Conservation (phyloP, 2,113 vertebrate genomes). For the Pseudopodoces humilis region DNA sequence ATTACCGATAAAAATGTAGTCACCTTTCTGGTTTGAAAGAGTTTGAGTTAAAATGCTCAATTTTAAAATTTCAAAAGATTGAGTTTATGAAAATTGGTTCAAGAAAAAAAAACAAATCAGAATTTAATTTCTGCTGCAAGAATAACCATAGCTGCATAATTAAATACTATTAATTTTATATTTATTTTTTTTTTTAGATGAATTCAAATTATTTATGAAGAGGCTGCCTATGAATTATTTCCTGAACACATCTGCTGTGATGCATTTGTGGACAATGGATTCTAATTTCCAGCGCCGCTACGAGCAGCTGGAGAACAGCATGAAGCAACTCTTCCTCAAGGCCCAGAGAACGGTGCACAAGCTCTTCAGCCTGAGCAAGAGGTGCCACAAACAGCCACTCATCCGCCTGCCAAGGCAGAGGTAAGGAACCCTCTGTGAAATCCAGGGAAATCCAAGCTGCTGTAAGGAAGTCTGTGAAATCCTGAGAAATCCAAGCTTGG, state of each 20-base stretch:
- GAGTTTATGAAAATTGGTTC: not conserved
- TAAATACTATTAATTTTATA: not conserved
- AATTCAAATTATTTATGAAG: conserved; percentile 93
- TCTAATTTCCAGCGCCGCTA: conserved; percentile 90
- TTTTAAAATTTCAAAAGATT: not conserved
- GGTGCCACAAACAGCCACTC: conserved; percentile 91
- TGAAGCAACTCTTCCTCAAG: conserved; percentile 86
- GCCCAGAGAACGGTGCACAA: conserved; percentile 93
- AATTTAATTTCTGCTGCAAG: not conserved
- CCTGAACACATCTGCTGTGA: conserved; percentile 89
- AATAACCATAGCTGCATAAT: not conserved
- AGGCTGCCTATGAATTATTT: conserved; percentile 92
- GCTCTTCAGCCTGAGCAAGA: conserved; percentile 95
- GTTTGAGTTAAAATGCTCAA: not conserved
- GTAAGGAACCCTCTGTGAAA: conserved; percentile 68
- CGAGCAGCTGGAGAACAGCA: conserved; percentile 89
- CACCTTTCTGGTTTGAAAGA: not conserved
- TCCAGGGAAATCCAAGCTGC: too few species aligned
- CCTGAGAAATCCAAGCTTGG: not conserved
- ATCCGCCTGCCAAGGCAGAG: conserved; percentile 87
- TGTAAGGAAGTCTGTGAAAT: conserved; percentile 69
- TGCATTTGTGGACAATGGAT: conserved; percentile 94
- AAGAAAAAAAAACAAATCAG: not conserved
- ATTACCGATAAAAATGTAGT: not conserved
- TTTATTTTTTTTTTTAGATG: conserved; percentile 78